Evolutionary conservation across 2,797 vertebrate species (phyloP).

Genomic region (Lagorchestes hirsutus): DNA sequence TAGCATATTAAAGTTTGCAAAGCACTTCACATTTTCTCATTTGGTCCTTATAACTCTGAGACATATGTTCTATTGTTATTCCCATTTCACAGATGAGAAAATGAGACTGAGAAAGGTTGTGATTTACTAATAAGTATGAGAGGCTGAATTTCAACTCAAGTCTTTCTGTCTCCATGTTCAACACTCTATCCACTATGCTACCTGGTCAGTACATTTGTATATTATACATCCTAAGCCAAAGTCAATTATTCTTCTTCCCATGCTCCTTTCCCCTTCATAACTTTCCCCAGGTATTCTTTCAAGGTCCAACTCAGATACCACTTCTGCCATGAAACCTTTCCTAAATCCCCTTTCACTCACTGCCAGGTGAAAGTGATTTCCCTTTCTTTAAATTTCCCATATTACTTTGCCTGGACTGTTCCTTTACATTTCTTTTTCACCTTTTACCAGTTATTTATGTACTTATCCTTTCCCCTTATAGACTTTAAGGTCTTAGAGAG

Average conservation of each 20-base stretch:
- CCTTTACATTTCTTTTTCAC: background rate
- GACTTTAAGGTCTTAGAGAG: background rate
- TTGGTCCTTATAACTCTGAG: background rate
- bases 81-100: background rate
- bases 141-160: background rate
- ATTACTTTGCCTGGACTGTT: background rate
- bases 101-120: background rate
- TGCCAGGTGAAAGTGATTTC: background rate
- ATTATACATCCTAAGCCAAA: background rate
- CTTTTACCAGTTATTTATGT: background rate
- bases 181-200: background rate
- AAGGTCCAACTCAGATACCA: background rate
- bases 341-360: background rate
- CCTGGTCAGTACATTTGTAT: background rate
- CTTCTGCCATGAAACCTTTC: background rate
- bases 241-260: background rate
- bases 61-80: background rate
- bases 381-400: background rate
- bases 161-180: background rate
- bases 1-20: background rate
- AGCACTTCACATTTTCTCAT: background rate
- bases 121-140: background rate
- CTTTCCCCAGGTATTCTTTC: background rate
- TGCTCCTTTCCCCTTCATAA: background rate
- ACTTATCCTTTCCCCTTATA: background rate